Base-by-base conservation (phyloP, 2,888 invertebrate species). In the Idaea aversata region DNA sequence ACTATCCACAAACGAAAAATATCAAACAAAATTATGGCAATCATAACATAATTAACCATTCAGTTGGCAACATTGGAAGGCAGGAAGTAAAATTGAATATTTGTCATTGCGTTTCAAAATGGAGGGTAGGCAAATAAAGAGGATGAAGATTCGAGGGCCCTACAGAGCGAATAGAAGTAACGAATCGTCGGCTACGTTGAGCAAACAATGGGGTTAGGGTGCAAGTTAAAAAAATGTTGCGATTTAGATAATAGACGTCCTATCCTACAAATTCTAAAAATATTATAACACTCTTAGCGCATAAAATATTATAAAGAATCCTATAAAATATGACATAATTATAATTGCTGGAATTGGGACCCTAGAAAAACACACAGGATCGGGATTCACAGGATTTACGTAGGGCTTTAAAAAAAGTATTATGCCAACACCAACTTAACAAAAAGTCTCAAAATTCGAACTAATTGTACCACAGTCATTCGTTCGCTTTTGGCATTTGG, bases 141-240 rank as follows among this genome's bases (percentile, higher is more conserved):
- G 6, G 34, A 59, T 5, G 47, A 47, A 59, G 59, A 59, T 25
- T 7, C 59, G 34, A 59, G 59, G 34, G 34, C 10, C 10, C 59
- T 59, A 36, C 59, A 15, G 25, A 15, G 25, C 25, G 25, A 59
- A 47, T 47, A 34, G 59, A 59, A 59, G 59, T 59, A 59, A 59
- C 59, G 59, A 59, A 59, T 59, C 25, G 59, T 34, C 25, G 25
- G 59, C 25, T 16, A 16, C 59, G 16, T 15, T 13, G 16, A n/a
- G 58, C 59, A 59, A 59, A 59, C 59, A 59, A 15, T 59, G 59
- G 47, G 47, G 59, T 15, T 0, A 16, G 6, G 58, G 47, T 25
- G 2, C 6, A 59, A 34, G 59, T 16, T 10, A 34, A n/a, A 15
- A 34, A 34, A 10, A 59, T 16, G 34, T 7, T 34, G 59, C 58